Evolutionary conservation across 2,113 vertebrate genomes (phyloP).

Genomic region (Procavia capensis): DNA sequence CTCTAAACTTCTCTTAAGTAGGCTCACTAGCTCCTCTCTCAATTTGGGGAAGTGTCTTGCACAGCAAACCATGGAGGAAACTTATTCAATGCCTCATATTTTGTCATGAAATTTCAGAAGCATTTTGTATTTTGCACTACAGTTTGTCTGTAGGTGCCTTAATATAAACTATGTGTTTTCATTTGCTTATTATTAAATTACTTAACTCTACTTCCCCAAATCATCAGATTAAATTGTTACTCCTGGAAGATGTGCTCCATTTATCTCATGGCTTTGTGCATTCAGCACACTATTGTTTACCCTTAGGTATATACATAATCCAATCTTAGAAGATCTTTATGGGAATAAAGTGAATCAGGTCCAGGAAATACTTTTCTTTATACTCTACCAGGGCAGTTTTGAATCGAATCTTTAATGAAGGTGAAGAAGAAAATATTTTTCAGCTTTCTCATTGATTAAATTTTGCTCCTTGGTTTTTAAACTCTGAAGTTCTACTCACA

Average conservation of each 20-base stretch:
- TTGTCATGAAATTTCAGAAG: constrained; percentile 52
- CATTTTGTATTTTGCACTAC: constrained; percentile 39
- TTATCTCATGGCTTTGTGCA: not conserved
- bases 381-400: not conserved
- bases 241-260: constrained; percentile 14
- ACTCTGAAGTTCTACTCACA: constrained; percentile 15
- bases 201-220: constrained; percentile 32
- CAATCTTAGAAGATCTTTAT: constrained; percentile 54
- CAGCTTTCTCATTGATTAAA: constrained; percentile 55
- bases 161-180: constrained; percentile 61
- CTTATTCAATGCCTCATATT: constrained; percentile 29
- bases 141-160: constrained; percentile 56
- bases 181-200: constrained; percentile 67
- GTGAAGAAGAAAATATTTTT: constrained; percentile 43
- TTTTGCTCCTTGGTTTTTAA: constrained; percentile 43
- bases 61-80: not conserved
- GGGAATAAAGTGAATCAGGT: constrained; percentile 28
- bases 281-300: not conserved
- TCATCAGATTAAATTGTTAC: constrained; percentile 54
- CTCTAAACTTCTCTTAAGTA: not conserved
- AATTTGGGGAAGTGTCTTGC: not conserved
- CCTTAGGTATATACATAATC: constrained; percentile 41
- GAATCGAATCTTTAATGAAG: constrained; percentile 57
- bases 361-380: constrained; percentile 4
- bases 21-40: not conserved